Evolutionary conservation across 2,888 invertebrate species (phyloP), one percentile per base, ranked within the genome.

Genomic region (Aplocera efformata): DNA sequence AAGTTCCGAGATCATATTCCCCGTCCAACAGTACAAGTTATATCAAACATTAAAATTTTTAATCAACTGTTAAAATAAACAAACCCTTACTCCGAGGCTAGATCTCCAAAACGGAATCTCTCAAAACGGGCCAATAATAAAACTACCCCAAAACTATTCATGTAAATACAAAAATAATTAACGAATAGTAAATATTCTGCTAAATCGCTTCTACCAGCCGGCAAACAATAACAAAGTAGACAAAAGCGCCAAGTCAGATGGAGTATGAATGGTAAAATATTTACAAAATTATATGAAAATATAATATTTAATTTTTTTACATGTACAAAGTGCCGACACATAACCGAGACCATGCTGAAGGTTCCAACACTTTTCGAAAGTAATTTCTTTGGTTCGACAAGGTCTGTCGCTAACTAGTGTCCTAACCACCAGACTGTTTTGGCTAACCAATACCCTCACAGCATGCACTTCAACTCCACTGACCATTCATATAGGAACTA

Each of bases 81-180:
- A 50, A 42, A 32, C 47, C 56, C 67, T 68, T 68, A 72, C 70
- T 75, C 72, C 72, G 64, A 62, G 65, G 61, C 67, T 73, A 66
- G 70, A 69, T 66, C 47, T 51, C 44, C 44, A 51, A 58, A 51
- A 55, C 39, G 34, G 48, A 49, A 50, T 42, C 25, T 48, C 39
- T 53, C 50, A 53, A 34, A 48, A 43, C 59, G 57, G 54, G 50
- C 55, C 56, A 65, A 63, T 56, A 62, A 57, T 54, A 57, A 60
- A 55, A 47, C 56, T 42, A 62, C 58, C 59, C 61, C 60, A 63
- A 65, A 64, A 63, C 61, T 56, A 56, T 67, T 57, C 56, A 65
- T 64, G 67, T 67, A 50, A 67, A 63, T 67, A 71, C 55, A 74
- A 66, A 67, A 67, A 66, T 66, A 67, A 71, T 64, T 62, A 60